Base-by-base conservation (phyloP, 2,113 vertebrate species). In the Chloroceryle aenea region DNA sequence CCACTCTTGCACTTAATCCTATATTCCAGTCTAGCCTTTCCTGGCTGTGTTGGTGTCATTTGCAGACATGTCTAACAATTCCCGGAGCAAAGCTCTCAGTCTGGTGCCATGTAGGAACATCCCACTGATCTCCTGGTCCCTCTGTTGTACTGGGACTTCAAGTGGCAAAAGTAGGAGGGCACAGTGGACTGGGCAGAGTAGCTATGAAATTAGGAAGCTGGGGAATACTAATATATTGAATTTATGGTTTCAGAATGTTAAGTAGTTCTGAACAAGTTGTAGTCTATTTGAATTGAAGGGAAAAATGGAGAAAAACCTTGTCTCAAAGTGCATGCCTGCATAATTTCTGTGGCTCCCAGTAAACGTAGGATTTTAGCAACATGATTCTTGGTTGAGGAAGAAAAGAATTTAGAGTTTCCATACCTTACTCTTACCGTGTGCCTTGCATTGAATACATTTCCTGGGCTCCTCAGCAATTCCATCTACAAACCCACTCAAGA, bases 261-360 rank as follows among this genome's bases (percentile, higher is more conserved):
- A 36, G 16, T 26, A 67, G 42, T n/a, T 87, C 48, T 36, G 75
- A 68, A 43, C 4, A 59, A 30, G 13, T 26, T 87, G 53, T 75
- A 55, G 38, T 12, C 23, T 59, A 11, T 58, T 71, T 77, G 43
- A 68, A 63, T 71, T 75, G 6, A 22, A 91, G 42, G 23, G 61
- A 1, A 7, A 74, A 84, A 30, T 0, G 1, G 16, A 23, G 42
- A 66, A 32, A 3, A 2, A 4, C 4, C 7, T 38, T 58, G 42
- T 48, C 18, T 36, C 30, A 43, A 87, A 85, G 34, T 34, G 1
- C 6, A 4, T 32, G 4, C 20, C 69, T 72, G 4, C 73, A 36
- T 66, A 22, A 58, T 85, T 87, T 15, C 45, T 53, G 7, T 73
- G 13, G 9, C 73, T 93, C 42, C 13, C 17, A 38, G 19, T 48